Evolutionary conservation across 2,888 invertebrate species (phyloP).

Genomic region (Poecilobothrus nobilitatus): DNA sequence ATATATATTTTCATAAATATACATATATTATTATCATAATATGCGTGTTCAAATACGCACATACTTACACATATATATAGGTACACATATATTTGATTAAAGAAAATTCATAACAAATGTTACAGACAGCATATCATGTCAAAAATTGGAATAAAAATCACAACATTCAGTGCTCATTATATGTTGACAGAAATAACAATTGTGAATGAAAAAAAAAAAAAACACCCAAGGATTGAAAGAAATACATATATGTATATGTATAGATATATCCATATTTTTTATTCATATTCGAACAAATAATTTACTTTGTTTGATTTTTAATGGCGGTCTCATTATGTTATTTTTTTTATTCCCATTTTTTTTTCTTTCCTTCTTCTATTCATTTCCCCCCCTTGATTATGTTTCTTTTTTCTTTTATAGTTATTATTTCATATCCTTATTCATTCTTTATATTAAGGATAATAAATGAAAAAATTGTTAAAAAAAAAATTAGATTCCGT

Average conservation of each 20-base stretch:
- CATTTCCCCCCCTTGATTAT: constrained; percentile 16
- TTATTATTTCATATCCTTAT: constrained; percentile 27
- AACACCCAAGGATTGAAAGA: not conserved
- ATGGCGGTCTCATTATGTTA: constrained; percentile 26
- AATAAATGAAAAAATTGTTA: not conserved
- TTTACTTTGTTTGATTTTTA: constrained; percentile 23
- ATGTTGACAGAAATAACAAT: not conserved
- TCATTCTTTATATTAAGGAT: constrained; percentile 8
- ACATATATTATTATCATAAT: not conserved
- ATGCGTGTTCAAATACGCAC: too few species aligned
- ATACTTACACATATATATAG: not conserved
- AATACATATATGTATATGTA: constrained; percentile 4
- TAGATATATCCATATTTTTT: not conserved
- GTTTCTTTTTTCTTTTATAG: constrained; percentile 30
- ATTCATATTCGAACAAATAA: constrained; percentile 18
- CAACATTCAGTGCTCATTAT: not conserved
- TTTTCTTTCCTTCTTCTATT: not conserved
- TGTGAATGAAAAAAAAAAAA: not conserved
- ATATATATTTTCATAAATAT: not conserved
- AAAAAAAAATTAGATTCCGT: too few species aligned
- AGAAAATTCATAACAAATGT: not conserved
- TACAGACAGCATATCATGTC: not conserved
- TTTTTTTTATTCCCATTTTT: constrained; percentile 14
- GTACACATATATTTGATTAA: too few species aligned
- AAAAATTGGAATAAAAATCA: not conserved